Conservation (phyloP, 2,113 vertebrate genomes). For the Antigone vipio region DNA sequence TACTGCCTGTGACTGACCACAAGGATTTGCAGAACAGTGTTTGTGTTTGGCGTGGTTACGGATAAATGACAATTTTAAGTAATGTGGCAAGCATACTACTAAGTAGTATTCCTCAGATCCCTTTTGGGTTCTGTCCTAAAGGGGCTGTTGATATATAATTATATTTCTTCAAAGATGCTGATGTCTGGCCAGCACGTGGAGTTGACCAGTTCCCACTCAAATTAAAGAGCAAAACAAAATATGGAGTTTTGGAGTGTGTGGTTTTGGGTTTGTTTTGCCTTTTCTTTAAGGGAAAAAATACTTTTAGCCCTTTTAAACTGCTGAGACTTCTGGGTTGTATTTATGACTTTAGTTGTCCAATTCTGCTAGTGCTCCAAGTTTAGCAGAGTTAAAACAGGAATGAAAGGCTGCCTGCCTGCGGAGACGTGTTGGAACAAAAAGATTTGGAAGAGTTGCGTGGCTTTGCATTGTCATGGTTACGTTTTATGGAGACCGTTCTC, state of each 20-base stretch:
- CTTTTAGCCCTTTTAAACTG: not conserved
- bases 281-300: not conserved
- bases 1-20: not conserved
- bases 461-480: not conserved
- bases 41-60: not conserved
- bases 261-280: not conserved
- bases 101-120: not conserved
- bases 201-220: not conserved
- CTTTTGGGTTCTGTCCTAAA: not conserved
- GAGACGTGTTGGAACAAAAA: not conserved
- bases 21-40: not conserved
- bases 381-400: not conserved
- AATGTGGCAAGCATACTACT: rapidly evolving
- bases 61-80: not conserved
- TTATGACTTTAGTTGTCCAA: not conserved
- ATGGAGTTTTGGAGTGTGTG: not conserved
- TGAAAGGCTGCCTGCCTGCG: not conserved
- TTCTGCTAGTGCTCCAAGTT: not conserved
- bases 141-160: not conserved
- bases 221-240: not conserved
- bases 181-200: not conserved
- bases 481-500: not conserved
- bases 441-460: not conserved
- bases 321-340: not conserved
- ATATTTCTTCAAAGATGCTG: not conserved